phyloP scores from a whole-genome alignment of 2,113 vertebrate genomes.

The Siphamia tubifer region DNA sequence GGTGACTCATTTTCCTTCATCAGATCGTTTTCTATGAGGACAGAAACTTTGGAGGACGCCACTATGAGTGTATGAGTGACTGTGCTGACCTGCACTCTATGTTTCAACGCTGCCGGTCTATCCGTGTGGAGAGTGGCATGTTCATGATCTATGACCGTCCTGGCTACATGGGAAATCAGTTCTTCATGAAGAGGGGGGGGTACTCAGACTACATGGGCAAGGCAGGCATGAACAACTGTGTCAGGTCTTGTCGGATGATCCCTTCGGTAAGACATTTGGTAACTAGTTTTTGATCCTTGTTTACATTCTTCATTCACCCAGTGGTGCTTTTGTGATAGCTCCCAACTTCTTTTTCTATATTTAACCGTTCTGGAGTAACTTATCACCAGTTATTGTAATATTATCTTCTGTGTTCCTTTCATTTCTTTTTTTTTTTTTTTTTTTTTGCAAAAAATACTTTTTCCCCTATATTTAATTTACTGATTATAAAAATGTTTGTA shows the following conservation, averaged over 20 bases:
- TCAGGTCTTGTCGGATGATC: constrained; percentile 70
- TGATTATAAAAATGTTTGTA: no score
- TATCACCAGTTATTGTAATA: no score
- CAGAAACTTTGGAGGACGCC: constrained; percentile 56
- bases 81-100: constrained; percentile 62
- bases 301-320: no score
- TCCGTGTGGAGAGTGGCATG: constrained; percentile 67
- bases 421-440: no score
- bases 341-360: no score
- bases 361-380: no score
- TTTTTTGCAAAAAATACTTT: no score
- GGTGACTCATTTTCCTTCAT: constrained; percentile 3
- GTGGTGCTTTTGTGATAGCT: no score
- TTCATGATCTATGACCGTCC: constrained; percentile 73
- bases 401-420: no score
- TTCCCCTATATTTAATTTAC: no score
- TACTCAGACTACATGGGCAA: constrained; percentile 71
- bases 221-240: constrained; percentile 60
- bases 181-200: constrained; percentile 69
- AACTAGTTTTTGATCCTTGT: no score
- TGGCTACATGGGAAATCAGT: constrained; percentile 72
- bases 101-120: constrained; percentile 67
- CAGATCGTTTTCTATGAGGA: constrained; percentile 71
- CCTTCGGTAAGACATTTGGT: constrained; percentile 57
- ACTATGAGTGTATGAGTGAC: constrained; percentile 67